Evolutionary conservation across 2,797 vertebrate genomes (phyloP), one percentile per base, ranked within the genome.

Genomic region (Cossypha dichroa): DNA sequence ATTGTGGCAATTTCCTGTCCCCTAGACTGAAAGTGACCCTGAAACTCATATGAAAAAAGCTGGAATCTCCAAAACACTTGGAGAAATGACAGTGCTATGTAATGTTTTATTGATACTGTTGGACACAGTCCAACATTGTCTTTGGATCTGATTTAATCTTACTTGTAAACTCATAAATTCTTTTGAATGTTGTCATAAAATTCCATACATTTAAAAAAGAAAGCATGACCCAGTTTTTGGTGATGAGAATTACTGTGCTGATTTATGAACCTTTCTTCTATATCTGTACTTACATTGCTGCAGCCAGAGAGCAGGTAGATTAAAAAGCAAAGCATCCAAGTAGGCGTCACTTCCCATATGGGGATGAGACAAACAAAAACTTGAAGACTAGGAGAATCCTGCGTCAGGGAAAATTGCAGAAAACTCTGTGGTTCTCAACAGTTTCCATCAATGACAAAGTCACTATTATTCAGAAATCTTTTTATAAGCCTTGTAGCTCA

Each of bases 121-220:
- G 52, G 78, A 69, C 51, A 38, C 4, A 18, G 43, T 62, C 67
- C 0, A 1, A 87, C 2, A 5, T 15, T 66, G 38, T 78, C 64
- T 76, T 77, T 85, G 91, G 69, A 91, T 64, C 19, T 84, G 89
- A 91, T 90, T 92, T 92, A 92, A 85, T 69, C n/a, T 85, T 83
- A 66, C 73, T 80, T 81, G 46, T 91, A 84, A 96, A 93, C 55
- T 66, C 76, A 78, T 90, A 91, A 90, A 93, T 96, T 75, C 33
- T 79, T 72, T 58, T 81, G 85, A 77, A 88, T 5, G 4, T 17
- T 81, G 64, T 84, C 52, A 72, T 81, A 73, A 77, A 83, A 83
- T 55, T 38, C 60, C 64, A 83, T 43, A 66, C 25, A 45, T 84
- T 85, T 90, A 94, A 88, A 94, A 90, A 49, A 81, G 76, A 89